A percentile compares a stretch with the other conserved stretches of the same genome.
Conservation (phyloP, 2,113 vertebrate genomes). For the Sula dactylatra region DNA sequence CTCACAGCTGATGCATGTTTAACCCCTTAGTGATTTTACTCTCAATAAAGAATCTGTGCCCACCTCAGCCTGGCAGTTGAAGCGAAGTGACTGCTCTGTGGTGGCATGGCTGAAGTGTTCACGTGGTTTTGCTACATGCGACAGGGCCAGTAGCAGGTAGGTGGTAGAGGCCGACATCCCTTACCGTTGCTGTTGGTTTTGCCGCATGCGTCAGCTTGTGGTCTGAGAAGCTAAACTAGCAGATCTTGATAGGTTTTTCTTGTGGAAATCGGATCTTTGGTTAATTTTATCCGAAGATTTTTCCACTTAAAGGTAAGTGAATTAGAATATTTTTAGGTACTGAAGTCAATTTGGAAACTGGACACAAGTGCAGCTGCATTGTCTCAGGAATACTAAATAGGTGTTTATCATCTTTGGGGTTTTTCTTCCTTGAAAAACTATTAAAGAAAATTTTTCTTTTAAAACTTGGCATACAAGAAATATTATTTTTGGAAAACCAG, state of each 20-base stretch:
- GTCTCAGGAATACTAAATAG: background rate
- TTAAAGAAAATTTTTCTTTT: background rate
- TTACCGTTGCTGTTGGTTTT: background rate
- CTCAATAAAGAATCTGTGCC: background rate
- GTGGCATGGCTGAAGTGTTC: too few relatives aligned
- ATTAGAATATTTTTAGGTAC: background rate
- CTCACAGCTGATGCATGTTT: background rate
- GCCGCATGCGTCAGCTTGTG: background rate
- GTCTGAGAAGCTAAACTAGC: background rate
- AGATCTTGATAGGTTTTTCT: background rate
- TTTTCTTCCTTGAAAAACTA: background rate
- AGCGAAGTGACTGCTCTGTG: too few relatives aligned
- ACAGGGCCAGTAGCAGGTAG: background rate
- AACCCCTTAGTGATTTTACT: background rate
- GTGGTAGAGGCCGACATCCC: background rate
- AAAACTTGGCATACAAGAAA: background rate
- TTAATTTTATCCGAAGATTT: background rate
- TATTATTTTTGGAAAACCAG: background rate
- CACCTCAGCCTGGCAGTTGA: background rate
- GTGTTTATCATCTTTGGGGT: background rate
- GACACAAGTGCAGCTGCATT: background rate
- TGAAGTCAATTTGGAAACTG: background rate
- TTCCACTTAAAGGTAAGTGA: background rate
- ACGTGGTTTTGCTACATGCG: fast-evolving
- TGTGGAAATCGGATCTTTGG: background rate